These are phyloP conservation scores for Apostichopus californicus DNA, from an alignment of 35 echinoderm and acorn worm genomes.

Conservation along the genomic window DNA sequence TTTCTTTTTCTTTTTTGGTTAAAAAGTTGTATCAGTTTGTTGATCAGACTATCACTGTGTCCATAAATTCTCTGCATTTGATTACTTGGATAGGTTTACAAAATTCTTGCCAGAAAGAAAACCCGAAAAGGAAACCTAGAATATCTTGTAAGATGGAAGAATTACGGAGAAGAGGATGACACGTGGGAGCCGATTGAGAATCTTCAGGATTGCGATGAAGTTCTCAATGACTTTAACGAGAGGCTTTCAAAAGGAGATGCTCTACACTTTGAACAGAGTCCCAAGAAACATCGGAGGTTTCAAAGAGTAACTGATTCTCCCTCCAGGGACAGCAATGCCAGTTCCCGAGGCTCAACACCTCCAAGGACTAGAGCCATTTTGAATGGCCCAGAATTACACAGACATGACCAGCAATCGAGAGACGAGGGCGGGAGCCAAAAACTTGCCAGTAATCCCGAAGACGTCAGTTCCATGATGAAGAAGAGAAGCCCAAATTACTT, in stretches of 20 bases:
- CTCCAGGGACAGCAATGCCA: constrained; percentile 25
- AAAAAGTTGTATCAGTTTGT: too few relatives aligned
- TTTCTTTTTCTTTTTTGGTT: too few relatives aligned
- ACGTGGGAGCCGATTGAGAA: constrained; percentile 95
- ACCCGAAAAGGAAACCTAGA: constrained; percentile 83
- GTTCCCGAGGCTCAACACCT: constrained; percentile 42
- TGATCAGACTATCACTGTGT: too few relatives aligned
- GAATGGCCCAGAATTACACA: constrained; percentile 23
- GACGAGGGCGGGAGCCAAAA: not conserved
- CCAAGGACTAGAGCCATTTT: not conserved
- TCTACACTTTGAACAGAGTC: constrained; percentile 48
- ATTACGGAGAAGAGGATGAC: constrained; percentile 87
- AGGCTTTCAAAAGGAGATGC: constrained; percentile 48
- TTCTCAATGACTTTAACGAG: constrained; percentile 78
- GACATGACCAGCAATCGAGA: constrained; percentile 11
- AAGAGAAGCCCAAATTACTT: not conserved
- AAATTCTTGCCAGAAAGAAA: constrained; percentile 68
- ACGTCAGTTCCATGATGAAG: not conserved
- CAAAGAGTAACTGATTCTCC: constrained; percentile 20
- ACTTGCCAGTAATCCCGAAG: constrained; percentile 9
- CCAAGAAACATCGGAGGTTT: not conserved
- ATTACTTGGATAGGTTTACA: constrained; percentile 69
- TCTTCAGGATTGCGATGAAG: constrained; percentile 76
- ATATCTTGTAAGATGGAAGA: constrained; percentile 94
- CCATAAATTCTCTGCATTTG: not conserved